Evolutionary conservation across 2,113 vertebrate species (phyloP).

Genomic region (Struthio camelus): DNA sequence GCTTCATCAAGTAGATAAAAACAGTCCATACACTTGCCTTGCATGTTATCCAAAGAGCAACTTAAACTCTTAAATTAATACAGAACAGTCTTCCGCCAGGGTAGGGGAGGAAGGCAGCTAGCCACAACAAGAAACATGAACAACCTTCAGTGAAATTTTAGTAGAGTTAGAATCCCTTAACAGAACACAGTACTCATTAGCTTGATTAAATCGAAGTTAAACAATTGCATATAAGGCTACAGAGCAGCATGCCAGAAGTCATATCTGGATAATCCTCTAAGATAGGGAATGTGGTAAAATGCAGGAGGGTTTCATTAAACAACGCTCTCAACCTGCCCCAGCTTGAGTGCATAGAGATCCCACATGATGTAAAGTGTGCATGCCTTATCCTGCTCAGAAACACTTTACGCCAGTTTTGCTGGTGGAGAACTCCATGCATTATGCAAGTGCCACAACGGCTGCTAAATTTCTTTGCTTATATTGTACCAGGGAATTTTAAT

Average conservation of each 20-base stretch:
- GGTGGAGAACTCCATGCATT: neutral
- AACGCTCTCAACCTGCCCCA: constrained; percentile 12
- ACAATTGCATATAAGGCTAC: rapidly evolving
- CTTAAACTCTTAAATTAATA: neutral
- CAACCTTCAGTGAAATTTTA: neutral
- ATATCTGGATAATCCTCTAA: constrained; percentile 9
- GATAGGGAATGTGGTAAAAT: neutral
- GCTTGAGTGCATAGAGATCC: constrained; percentile 8
- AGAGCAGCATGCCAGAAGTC: neutral
- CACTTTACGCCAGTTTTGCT: neutral
- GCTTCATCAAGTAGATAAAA: neutral
- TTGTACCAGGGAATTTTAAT: neutral
- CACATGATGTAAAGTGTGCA: neutral
- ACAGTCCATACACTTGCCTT: neutral
- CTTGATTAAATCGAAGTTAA: constrained; percentile 40
- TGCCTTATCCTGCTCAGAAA: constrained; percentile 39
- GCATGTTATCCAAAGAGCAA: neutral
- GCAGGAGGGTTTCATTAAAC: neutral
- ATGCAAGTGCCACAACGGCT: neutral
- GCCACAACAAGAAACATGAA: neutral
- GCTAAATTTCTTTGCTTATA: neutral
- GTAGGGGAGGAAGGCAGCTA: neutral
- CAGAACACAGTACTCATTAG: neutral
- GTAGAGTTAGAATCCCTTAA: neutral
- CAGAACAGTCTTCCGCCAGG: neutral